These are phyloP conservation scores for Xenopus petersii DNA, from an alignment of 2,797 vertebrate genomes.

Conservation along the genomic window DNA sequence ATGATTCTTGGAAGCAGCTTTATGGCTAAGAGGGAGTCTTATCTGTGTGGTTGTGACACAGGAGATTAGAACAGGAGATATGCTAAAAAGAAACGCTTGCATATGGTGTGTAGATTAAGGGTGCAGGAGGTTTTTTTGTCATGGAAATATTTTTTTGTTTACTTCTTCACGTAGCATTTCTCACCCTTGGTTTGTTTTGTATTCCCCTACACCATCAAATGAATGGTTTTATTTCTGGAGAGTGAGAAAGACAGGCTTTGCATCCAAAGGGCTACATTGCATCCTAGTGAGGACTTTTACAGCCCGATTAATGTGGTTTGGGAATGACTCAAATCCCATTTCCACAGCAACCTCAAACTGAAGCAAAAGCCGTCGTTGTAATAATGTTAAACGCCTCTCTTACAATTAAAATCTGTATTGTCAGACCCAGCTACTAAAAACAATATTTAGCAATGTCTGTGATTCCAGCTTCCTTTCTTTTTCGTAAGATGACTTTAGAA, in stretches of 20 bases:
- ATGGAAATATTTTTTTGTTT: slow-evolving; percentile 94
- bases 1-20: slow-evolving; percentile 39
- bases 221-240: slow-evolving; percentile 88
- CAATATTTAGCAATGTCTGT: no score
- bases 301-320: slow-evolving; percentile 71
- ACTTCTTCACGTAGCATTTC: slow-evolving; percentile 91
- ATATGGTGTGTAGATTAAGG: slow-evolving; percentile 82
- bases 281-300: slow-evolving; percentile 78
- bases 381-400: not conserved
- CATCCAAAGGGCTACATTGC: slow-evolving; percentile 80
- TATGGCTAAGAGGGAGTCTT: slow-evolving; percentile 56
- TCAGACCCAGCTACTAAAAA: no score
- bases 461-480: no score
- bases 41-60: slow-evolving; percentile 68
- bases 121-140: slow-evolving; percentile 88
- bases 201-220: slow-evolving; percentile 84
- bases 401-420: no score
- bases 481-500: no score
- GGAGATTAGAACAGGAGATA: slow-evolving; percentile 73
- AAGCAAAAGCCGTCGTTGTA: slow-evolving; percentile 72
- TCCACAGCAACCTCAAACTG: slow-evolving; percentile 70
- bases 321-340: slow-evolving; percentile 76
- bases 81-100: slow-evolving; percentile 76
- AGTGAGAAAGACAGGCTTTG: slow-evolving; percentile 81
- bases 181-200: slow-evolving; percentile 93